These are phyloP conservation scores for Tipula unca DNA, from an alignment of 2,888 invertebrate species.

Conservation along the genomic window DNA sequence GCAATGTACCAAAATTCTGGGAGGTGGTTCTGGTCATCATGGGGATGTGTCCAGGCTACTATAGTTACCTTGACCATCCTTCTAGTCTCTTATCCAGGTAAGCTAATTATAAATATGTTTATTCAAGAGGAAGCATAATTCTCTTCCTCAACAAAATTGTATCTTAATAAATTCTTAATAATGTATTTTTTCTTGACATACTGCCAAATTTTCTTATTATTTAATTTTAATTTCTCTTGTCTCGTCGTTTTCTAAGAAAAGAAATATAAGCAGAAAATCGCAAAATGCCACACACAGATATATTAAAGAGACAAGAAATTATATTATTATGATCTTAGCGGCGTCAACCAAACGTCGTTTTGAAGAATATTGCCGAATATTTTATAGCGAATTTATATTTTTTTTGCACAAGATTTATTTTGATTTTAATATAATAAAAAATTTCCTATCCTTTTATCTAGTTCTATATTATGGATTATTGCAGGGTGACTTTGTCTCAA, in stretches of 20 bases:
- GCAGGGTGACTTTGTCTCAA: background rate
- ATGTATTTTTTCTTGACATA: background rate
- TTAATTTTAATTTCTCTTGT: background rate
- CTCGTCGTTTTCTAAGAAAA: background rate
- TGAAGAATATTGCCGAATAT: background rate
- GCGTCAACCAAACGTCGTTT: background rate
- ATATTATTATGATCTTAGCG: background rate
- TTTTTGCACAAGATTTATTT: background rate
- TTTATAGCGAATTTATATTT: background rate
- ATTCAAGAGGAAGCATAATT: background rate
- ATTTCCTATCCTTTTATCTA: background rate
- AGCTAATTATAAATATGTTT: conserved; percentile 9
- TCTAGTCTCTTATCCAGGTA: conserved; percentile 23
- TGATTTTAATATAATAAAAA: background rate
- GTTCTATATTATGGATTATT: background rate
- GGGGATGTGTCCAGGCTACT: conserved; percentile 24
- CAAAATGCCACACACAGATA: background rate
- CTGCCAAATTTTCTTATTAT: background rate
- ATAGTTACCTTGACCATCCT: conserved; percentile 23
- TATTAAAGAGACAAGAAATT: background rate
- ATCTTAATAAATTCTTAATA: background rate
- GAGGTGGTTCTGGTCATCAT: conserved; percentile 23
- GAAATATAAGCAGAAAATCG: background rate
- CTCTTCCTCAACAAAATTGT: background rate
- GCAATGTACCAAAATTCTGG: conserved; percentile 22